A percentile compares a stretch with the other conserved stretches of the same genome.
Conservation (phyloP, 2,888 invertebrate species). For the Choreutis nemorana region DNA sequence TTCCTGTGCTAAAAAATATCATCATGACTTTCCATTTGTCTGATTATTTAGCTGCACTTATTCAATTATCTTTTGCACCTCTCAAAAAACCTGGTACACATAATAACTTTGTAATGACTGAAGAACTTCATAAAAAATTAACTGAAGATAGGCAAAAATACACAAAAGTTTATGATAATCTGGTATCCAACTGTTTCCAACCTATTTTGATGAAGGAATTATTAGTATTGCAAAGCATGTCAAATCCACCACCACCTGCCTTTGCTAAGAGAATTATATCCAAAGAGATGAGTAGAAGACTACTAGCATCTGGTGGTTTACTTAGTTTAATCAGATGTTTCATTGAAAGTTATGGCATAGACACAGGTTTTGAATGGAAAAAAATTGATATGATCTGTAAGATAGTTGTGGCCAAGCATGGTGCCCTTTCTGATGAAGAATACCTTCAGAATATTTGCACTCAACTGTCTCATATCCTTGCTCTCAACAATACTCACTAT, state of each 20-base stretch:
- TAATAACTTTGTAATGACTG: constrained; percentile 58
- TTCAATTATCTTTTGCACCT: constrained; percentile 75
- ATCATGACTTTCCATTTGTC: constrained; percentile 65
- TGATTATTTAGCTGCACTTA: constrained; percentile 71
- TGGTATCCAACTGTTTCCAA: constrained; percentile 66
- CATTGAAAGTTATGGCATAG: constrained; percentile 61
- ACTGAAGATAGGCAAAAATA: constrained; percentile 59
- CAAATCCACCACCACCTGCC: constrained; percentile 54
- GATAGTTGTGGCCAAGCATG: constrained; percentile 67
- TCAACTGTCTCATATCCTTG: constrained; percentile 59
- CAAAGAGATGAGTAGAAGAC: constrained; percentile 65
- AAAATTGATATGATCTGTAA: constrained; percentile 72
- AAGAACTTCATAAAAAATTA: constrained; percentile 59
- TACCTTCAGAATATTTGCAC: constrained; percentile 63
- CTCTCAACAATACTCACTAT: constrained; percentile 43
- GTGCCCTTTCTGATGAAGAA: constrained; percentile 37
- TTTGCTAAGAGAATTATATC: constrained; percentile 72
- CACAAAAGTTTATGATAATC: constrained; percentile 45
- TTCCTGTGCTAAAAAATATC: constrained; percentile 61
- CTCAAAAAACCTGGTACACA: constrained; percentile 66
- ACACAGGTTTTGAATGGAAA: constrained; percentile 71
- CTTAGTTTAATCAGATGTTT: constrained; percentile 70
- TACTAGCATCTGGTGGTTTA: constrained; percentile 71
- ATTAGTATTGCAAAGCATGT: constrained; percentile 68
- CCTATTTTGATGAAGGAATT: constrained; percentile 72